Evolutionary conservation across 2,888 invertebrate species (phyloP).

Genomic region (Caenorhabditis auriculariae): DNA sequence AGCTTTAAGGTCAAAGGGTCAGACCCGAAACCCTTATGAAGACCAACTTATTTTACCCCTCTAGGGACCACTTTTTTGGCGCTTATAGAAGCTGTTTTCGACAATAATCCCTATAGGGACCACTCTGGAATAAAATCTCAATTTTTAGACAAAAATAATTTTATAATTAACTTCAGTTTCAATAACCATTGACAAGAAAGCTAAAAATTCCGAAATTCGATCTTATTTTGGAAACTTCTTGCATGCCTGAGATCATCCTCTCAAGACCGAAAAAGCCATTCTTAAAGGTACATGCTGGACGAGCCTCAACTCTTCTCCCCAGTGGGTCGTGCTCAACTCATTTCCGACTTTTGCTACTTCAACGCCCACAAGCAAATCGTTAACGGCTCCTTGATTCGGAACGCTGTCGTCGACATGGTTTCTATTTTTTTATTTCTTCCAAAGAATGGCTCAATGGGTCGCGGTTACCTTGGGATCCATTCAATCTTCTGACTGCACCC

Average conservation of each 20-base stretch:
- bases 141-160: neutral
- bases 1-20: too few relatives aligned
- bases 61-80: too few relatives aligned
- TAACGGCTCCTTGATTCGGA: conserved; percentile 23
- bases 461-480: too few relatives aligned
- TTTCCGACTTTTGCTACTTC: conserved; percentile 61
- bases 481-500: too few relatives aligned
- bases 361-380: conserved; percentile 37
- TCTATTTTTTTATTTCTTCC: too few relatives aligned
- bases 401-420: conserved; percentile 41
- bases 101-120: too few relatives aligned
- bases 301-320: conserved; percentile 38
- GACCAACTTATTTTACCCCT: too few relatives aligned
- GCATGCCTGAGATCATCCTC: too few relatives aligned
- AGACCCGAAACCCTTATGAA: too few relatives aligned
- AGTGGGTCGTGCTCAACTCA: conserved; percentile 51
- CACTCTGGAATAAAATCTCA: neutral
- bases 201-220: conserved; percentile 1
- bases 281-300: conserved; percentile 34
- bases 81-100: too few relatives aligned
- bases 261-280: neutral
- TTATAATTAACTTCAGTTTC: neutral
- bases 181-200: neutral
- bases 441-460: too few relatives aligned
- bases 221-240: too few relatives aligned